These are phyloP conservation scores for Platynereis dumerilii DNA, from an alignment of 2,888 invertebrate genomes.

Conservation along the genomic window DNA sequence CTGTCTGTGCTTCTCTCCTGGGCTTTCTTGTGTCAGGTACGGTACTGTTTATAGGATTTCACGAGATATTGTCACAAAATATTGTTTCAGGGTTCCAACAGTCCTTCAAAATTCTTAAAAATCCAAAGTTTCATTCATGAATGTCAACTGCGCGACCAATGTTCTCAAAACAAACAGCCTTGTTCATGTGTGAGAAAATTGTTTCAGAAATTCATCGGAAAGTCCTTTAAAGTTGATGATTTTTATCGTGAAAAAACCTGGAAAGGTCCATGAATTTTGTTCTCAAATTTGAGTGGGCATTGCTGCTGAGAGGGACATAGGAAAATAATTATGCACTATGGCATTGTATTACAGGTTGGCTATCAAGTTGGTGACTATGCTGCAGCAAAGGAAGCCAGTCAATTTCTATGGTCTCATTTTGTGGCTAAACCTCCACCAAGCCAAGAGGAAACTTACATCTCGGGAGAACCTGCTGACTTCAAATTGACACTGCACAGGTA, in stretches of 20 bases:
- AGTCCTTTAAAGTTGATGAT: too few species aligned
- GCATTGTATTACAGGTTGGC: slow-evolving; percentile 45
- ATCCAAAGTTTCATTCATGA: too few species aligned
- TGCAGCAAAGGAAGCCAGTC: slow-evolving; percentile 51
- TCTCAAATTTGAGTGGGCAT: too few species aligned
- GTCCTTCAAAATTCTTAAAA: too few species aligned
- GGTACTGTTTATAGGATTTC: slow-evolving; percentile 40
- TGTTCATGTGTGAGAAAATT: too few species aligned
- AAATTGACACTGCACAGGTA: slow-evolving; percentile 54
- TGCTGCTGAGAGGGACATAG: too few species aligned
- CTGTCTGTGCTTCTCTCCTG: slow-evolving; percentile 59
- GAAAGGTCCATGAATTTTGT: too few species aligned
- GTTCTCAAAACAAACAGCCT: background rate
- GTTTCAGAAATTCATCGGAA: too few species aligned
- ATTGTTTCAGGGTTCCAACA: too few species aligned
- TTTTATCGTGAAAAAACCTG: too few species aligned
- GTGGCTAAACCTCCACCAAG: slow-evolving; percentile 52
- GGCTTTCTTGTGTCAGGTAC: slow-evolving; percentile 59
- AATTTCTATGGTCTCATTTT: slow-evolving; percentile 60
- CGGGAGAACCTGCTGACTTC: slow-evolving; percentile 52
- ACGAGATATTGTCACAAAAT: too few species aligned
- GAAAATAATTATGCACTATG: background rate
- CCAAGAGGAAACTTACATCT: slow-evolving; percentile 47
- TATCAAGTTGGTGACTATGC: slow-evolving; percentile 59
- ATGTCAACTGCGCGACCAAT: too few species aligned